A percentile compares a stretch with the other conserved stretches of the same genome.
These are phyloP conservation scores for Tenthredo mesomela DNA, from an alignment of 2,888 invertebrate genomes.

Conservation along the genomic window DNA sequence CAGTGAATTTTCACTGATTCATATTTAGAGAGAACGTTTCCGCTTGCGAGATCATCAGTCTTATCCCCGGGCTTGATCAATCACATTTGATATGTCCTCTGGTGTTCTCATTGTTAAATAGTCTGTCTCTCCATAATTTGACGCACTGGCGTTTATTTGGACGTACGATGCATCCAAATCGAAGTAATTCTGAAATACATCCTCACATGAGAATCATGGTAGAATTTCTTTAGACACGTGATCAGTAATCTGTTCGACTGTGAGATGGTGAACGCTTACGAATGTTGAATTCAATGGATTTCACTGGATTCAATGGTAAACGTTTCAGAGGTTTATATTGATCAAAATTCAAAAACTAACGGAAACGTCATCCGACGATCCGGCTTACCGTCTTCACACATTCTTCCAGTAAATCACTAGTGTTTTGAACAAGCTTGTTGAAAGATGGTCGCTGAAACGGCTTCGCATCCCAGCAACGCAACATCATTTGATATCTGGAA, in stretches of 20 bases:
- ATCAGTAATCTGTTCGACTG: neutral
- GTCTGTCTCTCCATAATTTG: slow-evolving; percentile 81
- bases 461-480: slow-evolving; percentile 88
- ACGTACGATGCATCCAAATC: slow-evolving; percentile 90
- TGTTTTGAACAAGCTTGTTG: slow-evolving; percentile 83
- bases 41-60: neutral
- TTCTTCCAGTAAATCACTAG: slow-evolving; percentile 79
- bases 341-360: neutral
- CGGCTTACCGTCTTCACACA: slow-evolving; percentile 82
- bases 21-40: too few relatives aligned
- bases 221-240: neutral
- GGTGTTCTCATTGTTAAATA: slow-evolving; percentile 82
- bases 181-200: slow-evolving; percentile 86
- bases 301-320: neutral
- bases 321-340: neutral
- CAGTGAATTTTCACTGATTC: too few relatives aligned
- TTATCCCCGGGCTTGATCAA: neutral
- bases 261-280: neutral
- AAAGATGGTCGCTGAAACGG: slow-evolving; percentile 90
- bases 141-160: slow-evolving; percentile 82
- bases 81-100: neutral
- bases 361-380: neutral
- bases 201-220: neutral
- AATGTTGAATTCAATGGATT: neutral
- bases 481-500: slow-evolving; percentile 86